Percentiles rank a stretch among this genome's conserved stretches.
phyloP scores from a whole-genome alignment of 2,797 vertebrate genomes.

The Sebastes baramenuke region DNA sequence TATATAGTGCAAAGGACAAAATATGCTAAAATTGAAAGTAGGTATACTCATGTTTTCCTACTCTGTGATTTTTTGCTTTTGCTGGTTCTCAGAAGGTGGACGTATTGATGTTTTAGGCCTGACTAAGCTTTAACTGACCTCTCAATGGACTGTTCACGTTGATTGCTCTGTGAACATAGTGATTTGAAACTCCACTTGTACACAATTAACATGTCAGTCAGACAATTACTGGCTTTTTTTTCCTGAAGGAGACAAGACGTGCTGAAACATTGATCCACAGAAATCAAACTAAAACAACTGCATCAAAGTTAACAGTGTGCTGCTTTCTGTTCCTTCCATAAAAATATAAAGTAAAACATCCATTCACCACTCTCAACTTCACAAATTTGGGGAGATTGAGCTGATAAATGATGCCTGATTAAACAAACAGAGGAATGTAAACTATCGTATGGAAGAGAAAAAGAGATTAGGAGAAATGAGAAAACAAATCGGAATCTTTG shows the following conservation, averaged over 20 bases:
- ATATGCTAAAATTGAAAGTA: not conserved
- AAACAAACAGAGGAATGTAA: slow-evolving; percentile 20
- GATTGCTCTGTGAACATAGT: not conserved
- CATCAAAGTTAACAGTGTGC: not conserved
- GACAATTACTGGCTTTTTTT: not conserved
- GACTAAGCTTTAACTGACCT: not conserved
- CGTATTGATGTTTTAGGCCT: not conserved
- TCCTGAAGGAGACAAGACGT: not conserved
- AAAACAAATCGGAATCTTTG: not conserved
- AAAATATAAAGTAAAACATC: not conserved
- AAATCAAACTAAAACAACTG: not conserved
- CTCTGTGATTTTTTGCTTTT: not conserved
- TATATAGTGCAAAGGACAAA: not conserved
- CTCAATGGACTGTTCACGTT: not conserved
- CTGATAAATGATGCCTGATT: slow-evolving; percentile 25
- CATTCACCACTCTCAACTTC: too few relatives aligned
- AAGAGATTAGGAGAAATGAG: not conserved
- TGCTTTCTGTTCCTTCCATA: not conserved
- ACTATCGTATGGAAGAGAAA: not conserved
- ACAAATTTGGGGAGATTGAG: not conserved
- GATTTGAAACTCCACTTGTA: not conserved
- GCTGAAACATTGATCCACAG: not conserved
- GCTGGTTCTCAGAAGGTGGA: not conserved
- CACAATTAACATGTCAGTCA: not conserved
- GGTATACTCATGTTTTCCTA: not conserved